Conservation (phyloP, 2,797 vertebrate species). For the Synaphobranchus kaupii region DNA sequence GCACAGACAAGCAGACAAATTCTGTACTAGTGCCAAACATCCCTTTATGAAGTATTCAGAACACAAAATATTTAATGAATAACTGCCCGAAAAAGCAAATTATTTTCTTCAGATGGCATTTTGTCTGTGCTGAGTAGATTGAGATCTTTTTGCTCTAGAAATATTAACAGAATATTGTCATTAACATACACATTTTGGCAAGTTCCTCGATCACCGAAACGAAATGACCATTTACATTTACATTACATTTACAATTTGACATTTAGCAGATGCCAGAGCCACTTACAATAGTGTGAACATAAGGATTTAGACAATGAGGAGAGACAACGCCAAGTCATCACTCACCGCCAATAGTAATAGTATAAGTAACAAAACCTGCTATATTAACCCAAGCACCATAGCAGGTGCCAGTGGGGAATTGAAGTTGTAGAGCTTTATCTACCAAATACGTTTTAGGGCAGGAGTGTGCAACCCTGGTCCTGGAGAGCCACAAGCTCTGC, state of each 20-base stretch:
- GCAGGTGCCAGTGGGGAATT: neutral
- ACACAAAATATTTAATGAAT: neutral
- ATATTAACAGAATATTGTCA: conserved; percentile 50
- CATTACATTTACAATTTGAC: neutral
- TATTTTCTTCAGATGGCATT: conserved; percentile 48
- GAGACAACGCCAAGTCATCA: neutral
- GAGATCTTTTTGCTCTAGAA: conserved; percentile 49
- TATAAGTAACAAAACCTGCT: neutral
- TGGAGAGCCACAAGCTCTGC: neutral
- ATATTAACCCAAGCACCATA: neutral
- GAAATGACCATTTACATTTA: neutral
- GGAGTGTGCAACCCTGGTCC: neutral
- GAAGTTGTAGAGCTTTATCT: neutral
- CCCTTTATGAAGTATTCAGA: neutral
- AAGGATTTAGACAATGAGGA: neutral
- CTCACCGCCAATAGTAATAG: neutral
- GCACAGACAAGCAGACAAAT: neutral
- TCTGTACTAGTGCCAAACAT: neutral
- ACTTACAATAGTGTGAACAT: neutral
- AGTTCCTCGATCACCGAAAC: neutral
- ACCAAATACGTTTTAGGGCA: neutral
- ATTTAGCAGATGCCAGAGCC: too few relatives aligned
- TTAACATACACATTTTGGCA: neutral
- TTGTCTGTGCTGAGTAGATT: conserved; percentile 42
- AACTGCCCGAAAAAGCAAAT: neutral